Conservation (phyloP, 1,140 invertebrate genomes). For the Drosophila ananassae region DNA sequence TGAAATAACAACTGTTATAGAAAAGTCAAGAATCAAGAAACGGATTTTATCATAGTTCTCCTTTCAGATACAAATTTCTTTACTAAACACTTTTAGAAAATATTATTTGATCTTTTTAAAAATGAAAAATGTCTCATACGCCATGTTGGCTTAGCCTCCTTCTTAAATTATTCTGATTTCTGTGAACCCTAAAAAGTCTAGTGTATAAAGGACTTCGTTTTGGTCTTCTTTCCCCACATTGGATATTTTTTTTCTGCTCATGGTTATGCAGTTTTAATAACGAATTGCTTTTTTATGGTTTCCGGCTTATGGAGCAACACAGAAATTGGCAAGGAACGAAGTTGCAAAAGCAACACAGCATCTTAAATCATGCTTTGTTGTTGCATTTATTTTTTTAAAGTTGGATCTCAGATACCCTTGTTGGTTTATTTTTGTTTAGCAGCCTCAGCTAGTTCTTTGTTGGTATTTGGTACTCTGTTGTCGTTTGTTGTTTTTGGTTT, state of each 20-base stretch:
- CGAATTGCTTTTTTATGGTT: conserved; percentile 81
- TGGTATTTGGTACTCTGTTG: conserved; percentile 3
- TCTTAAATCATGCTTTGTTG: conserved; percentile 72
- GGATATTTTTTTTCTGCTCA: conserved; percentile 30
- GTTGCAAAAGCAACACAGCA: conserved; percentile 29
- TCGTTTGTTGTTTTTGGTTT: conserved; percentile 34
- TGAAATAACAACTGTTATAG: too few species aligned
- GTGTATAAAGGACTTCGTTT: background rate
- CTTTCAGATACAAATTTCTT: too few species aligned
- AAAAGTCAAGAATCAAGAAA: too few species aligned
- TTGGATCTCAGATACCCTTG: conserved; percentile 20
- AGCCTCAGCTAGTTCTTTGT: conserved; percentile 28
- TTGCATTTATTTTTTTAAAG: conserved; percentile 48
- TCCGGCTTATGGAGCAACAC: conserved; percentile 71
- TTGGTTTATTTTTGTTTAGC: conserved; percentile 3
- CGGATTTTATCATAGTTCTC: too few species aligned
- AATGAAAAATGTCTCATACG: conserved; percentile 7
- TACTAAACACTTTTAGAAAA: too few species aligned
- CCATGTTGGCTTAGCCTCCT: background rate
- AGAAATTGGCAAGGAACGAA: conserved; percentile 71
- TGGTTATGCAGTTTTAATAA: conserved; percentile 76
- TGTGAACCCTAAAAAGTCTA: background rate
- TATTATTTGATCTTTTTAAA: too few species aligned
- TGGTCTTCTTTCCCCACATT: conserved; percentile 33
- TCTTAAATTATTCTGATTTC: background rate